phyloP scores from a whole-genome alignment of 1,140 invertebrate species.

The Scaptomyza pallida region DNA sequence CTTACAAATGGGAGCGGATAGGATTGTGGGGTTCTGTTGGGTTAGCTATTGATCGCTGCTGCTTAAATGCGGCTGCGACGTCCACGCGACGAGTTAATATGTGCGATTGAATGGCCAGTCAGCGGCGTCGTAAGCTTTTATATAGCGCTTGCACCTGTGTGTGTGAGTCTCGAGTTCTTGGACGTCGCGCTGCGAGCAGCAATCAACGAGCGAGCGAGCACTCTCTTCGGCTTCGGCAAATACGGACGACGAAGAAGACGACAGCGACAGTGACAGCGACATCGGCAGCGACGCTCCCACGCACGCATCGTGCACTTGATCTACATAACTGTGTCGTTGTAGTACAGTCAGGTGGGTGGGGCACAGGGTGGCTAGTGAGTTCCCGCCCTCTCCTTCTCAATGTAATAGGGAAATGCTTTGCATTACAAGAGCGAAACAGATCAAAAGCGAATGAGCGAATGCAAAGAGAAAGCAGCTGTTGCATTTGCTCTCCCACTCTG shows the following conservation, averaged over 20 bases:
- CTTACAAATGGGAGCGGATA: constrained; percentile 10
- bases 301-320: constrained; percentile 40
- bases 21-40: constrained; percentile 1
- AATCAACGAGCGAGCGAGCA: not conserved
- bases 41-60: constrained; percentile 29
- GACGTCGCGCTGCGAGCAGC: constrained; percentile 19
- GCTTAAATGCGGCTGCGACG: constrained; percentile 40
- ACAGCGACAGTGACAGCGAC: not conserved
- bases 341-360: not conserved
- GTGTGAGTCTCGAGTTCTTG: constrained; percentile 37
- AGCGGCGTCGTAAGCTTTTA: constrained; percentile 35
- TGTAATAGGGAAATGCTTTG: not conserved
- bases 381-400: constrained; percentile 7
- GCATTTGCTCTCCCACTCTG: not conserved
- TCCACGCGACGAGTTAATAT: constrained; percentile 57
- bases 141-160: constrained; percentile 39
- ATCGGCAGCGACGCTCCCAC: constrained; percentile 30
- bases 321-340: constrained; percentile 9
- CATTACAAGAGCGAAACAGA: not conserved
- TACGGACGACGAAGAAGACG: not conserved
- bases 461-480: constrained; percentile 6
- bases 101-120: constrained; percentile 48
- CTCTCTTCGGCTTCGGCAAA: constrained; percentile 24
- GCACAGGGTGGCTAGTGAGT: constrained; percentile 3
- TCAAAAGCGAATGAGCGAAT: not conserved